A percentile compares a stretch with the other conserved stretches of the same genome.
These are phyloP conservation scores for Clamator glandarius DNA, from an alignment of 2,797 vertebrate genomes.

Conservation along the genomic window DNA sequence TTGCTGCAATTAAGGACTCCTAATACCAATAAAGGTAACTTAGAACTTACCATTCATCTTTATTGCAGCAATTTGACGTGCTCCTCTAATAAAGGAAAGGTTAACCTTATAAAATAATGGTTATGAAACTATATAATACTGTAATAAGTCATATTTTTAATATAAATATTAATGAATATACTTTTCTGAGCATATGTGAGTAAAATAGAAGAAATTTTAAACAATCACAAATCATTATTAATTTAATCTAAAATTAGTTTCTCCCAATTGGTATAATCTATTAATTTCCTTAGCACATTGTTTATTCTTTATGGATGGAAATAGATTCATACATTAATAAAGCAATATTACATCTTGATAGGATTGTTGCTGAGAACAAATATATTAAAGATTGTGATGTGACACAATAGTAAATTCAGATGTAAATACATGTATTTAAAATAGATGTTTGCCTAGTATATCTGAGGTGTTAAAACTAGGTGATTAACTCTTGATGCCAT, in stretches of 20 bases:
- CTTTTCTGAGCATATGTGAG: background rate
- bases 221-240: background rate
- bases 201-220: background rate
- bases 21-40: background rate
- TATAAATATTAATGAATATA: background rate
- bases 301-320: background rate
- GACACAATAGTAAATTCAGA: background rate
- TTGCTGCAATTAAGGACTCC: background rate
- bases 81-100: background rate
- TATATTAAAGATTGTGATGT: background rate
- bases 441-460: background rate
- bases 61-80: background rate
- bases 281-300: background rate
- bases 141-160: background rate
- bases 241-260: background rate
- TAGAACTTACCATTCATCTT: background rate
- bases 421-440: background rate
- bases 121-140: background rate
- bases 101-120: background rate
- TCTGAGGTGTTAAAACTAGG: background rate
- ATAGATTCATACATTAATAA: background rate
- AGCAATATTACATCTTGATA: background rate
- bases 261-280: background rate
- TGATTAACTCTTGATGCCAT: background rate
- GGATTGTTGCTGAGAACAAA: background rate